Conservation (phyloP, 2,888 invertebrate species). For the Cinara cedri region DNA sequence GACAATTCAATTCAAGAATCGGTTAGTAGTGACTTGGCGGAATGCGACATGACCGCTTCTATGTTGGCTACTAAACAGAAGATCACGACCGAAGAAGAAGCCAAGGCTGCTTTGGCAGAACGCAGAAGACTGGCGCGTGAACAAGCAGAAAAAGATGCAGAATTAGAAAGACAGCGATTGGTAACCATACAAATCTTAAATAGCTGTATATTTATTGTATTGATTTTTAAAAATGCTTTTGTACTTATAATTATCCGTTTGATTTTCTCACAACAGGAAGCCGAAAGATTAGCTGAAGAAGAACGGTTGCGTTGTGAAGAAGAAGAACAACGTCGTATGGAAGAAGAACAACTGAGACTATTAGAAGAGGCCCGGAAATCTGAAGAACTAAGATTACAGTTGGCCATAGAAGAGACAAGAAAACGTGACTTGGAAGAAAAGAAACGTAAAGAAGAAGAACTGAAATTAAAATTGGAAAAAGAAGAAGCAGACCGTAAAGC, state of each 20-base stretch:
- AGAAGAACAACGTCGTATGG: conserved; percentile 80
- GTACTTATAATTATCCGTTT: conserved; percentile 17
- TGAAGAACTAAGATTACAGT: conserved; percentile 84
- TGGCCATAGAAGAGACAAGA: conserved; percentile 80
- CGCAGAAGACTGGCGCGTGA: conserved; percentile 84
- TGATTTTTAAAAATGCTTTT: conserved; percentile 12
- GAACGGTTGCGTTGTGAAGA: conserved; percentile 78
- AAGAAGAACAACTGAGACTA: conserved; percentile 79
- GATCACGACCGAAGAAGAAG: conserved; percentile 89
- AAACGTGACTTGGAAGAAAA: conserved; percentile 80
- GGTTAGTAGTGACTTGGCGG: conserved; percentile 62
- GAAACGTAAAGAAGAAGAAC: conserved; percentile 72
- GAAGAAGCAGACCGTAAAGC: conserved; percentile 81
- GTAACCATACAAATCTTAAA: conserved; percentile 61
- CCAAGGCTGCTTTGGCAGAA: conserved; percentile 92
- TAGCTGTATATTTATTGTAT: neutral
- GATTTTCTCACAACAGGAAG: conserved; percentile 67
- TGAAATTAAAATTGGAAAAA: conserved; percentile 70
- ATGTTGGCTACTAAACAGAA: conserved; percentile 70
- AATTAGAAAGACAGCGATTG: conserved; percentile 74
- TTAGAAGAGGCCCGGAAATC: conserved; percentile 79
- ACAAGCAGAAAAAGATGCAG: conserved; percentile 89
- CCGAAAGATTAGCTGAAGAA: conserved; percentile 75
- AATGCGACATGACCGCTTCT: conserved; percentile 69
- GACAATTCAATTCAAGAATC: conserved; percentile 62